Conservation (phyloP, 2,888 invertebrate genomes). For the Stenoptilia bipunctidactyla region DNA sequence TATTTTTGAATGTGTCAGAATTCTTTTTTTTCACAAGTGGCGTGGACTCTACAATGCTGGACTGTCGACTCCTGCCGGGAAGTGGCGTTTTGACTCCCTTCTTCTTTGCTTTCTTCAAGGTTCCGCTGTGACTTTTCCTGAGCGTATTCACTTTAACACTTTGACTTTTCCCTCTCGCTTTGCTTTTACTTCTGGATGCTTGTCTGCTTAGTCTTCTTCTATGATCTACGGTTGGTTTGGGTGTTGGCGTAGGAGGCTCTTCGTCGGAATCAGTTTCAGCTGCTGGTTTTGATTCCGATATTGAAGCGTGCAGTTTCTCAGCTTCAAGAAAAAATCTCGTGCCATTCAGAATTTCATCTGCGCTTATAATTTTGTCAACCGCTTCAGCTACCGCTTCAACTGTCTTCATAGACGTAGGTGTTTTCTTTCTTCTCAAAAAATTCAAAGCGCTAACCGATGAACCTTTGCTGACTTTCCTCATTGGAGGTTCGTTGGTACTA, state of each 20-base stretch:
- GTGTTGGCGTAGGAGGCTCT: slow-evolving; percentile 41
- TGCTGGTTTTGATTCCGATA: slow-evolving; percentile 29
- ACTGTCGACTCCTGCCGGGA: slow-evolving; percentile 44
- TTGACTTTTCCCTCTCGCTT: slow-evolving; percentile 58
- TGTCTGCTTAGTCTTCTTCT: slow-evolving; percentile 55
- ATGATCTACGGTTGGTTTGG: slow-evolving; percentile 33
- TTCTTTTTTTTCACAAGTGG: slow-evolving; percentile 40
- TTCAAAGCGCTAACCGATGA: slow-evolving; percentile 57
- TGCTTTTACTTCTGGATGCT: slow-evolving; percentile 60
- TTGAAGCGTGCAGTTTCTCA: slow-evolving; percentile 42
- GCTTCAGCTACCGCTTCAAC: slow-evolving; percentile 53
- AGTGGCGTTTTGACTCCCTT: slow-evolving; percentile 44
- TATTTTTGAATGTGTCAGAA: slow-evolving; percentile 41
- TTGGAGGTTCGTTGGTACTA: slow-evolving; percentile 38
- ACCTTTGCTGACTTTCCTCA: slow-evolving; percentile 52
- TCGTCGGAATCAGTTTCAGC: slow-evolving; percentile 55
- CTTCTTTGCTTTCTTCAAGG: slow-evolving; percentile 56
- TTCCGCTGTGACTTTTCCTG: slow-evolving; percentile 58
- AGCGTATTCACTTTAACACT: slow-evolving; percentile 54
- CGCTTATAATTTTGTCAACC: slow-evolving; percentile 30
- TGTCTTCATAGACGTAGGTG: slow-evolving; percentile 44
- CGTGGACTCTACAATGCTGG: slow-evolving; percentile 51
- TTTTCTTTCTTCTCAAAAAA: slow-evolving; percentile 53
- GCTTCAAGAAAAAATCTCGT: slow-evolving; percentile 54
- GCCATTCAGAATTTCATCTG: slow-evolving; percentile 44